Evolutionary conservation across 2,888 invertebrate genomes (phyloP), one percentile per base, ranked within the genome.

Genomic region (Machimus rusticus): DNA sequence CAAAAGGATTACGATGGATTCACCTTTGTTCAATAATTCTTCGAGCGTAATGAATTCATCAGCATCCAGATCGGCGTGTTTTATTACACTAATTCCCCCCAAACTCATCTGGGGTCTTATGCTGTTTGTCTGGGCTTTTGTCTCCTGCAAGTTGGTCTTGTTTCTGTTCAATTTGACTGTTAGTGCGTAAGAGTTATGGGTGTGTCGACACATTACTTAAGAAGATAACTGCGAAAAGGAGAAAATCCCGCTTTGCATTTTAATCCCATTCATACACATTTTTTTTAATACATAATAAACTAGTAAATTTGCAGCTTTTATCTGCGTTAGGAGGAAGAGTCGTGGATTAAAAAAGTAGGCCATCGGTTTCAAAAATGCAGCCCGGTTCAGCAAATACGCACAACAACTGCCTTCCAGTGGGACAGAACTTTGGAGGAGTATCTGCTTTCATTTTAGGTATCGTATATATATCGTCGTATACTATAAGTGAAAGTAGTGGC

Each of bases 1-100:
- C 31, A 76, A 86, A 86, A 86, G 86, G 86, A 86, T 86, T 86
- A 86, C 74, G 16, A 86, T 31, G 86, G 86, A 46, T 86, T 82
- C 57, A 82, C 82, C 57, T 86, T 86, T 86, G 74, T 86, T 86
- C 86, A 76, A 86, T 86, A 57, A 74, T 84, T 84, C 57, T 84
- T 57, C 28, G 34, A 43, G 86, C 43, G 86, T 86, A 86, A 86
- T 86, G 86, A 86, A 86, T 86, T 86, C 86, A 74, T 74, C 86
- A 84, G 31, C 55, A 81, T 28, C 51, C 16, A 81, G 28, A 81
- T 76, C 76, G 34, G 39, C 34, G 37, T 76, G 39, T 76, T 76
- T 76, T 66, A 66, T 66, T 66, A 28, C 23, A 66, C 23, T 66
- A 66, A 66, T 66, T 66, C 66, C 66, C 66, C 19, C 12, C 28